These are phyloP conservation scores for Vulpes lagopus DNA, from an alignment of 2,113 vertebrate species.

Conservation along the genomic window DNA sequence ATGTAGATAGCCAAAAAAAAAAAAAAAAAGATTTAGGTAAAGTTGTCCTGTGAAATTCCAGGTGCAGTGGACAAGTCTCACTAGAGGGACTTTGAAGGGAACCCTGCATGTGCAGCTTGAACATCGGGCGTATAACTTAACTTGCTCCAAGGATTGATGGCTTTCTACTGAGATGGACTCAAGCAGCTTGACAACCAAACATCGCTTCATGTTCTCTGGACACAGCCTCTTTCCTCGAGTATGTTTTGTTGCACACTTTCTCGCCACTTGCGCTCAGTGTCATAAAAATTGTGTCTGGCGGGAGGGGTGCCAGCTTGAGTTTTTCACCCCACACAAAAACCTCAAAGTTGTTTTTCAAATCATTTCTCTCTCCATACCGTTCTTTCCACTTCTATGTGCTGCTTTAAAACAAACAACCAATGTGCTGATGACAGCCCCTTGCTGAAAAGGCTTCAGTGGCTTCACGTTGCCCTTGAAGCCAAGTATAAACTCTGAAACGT, in stretches of 20 bases:
- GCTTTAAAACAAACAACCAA: constrained; percentile 1
- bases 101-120: background rate
- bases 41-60: background rate
- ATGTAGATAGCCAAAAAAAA: background rate
- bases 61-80: background rate
- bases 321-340: background rate
- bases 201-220: background rate
- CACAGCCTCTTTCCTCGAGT: background rate
- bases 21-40: background rate
- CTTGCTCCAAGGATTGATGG: background rate
- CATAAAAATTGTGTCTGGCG: background rate
- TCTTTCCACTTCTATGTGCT: background rate
- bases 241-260: background rate
- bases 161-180: background rate
- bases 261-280: background rate
- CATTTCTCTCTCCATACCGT: background rate
- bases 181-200: background rate
- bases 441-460: background rate
- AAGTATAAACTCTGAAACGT: background rate
- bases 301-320: background rate
- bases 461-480: background rate
- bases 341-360: background rate
- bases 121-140: fast-evolving
- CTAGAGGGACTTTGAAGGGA: background rate
- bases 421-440: background rate